These are phyloP conservation scores for Taphrorychus bicolor DNA, from an alignment of 2,888 invertebrate species.

Conservation along the genomic window DNA sequence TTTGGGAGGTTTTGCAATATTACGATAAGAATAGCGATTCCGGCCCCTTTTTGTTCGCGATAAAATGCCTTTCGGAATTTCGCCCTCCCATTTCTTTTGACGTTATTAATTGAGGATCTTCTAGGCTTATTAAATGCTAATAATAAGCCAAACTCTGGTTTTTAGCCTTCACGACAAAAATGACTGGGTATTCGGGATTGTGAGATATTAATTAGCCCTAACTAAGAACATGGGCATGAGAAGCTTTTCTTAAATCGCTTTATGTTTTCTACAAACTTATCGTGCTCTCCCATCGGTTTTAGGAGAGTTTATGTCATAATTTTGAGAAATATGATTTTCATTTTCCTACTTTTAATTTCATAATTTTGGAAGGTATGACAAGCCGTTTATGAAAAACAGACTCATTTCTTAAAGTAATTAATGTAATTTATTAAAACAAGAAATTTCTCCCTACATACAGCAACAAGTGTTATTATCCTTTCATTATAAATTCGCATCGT, in stretches of 20 bases:
- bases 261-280: background rate
- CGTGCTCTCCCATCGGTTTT: background rate
- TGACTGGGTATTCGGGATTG: no score
- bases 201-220: no score
- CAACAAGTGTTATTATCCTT: background rate
- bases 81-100: background rate
- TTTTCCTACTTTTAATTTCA: background rate
- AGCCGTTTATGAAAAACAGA: no score
- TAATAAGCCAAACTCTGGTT: background rate
- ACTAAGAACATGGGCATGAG: no score
- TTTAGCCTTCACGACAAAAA: no score
- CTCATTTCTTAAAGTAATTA: no score
- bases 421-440: no score
- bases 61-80: background rate
- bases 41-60: constrained; percentile 2
- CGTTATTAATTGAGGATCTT: background rate
- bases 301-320: no score
- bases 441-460: background rate
- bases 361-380: no score
- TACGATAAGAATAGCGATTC: constrained; percentile 22
- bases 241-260: background rate
- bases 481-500: background rate
- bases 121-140: background rate
- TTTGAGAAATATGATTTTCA: background rate
- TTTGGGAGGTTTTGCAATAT: constrained; percentile 30